Evolutionary conservation across 2,113 vertebrate genomes (phyloP).

Genomic region (Oncorhynchus masou): DNA sequence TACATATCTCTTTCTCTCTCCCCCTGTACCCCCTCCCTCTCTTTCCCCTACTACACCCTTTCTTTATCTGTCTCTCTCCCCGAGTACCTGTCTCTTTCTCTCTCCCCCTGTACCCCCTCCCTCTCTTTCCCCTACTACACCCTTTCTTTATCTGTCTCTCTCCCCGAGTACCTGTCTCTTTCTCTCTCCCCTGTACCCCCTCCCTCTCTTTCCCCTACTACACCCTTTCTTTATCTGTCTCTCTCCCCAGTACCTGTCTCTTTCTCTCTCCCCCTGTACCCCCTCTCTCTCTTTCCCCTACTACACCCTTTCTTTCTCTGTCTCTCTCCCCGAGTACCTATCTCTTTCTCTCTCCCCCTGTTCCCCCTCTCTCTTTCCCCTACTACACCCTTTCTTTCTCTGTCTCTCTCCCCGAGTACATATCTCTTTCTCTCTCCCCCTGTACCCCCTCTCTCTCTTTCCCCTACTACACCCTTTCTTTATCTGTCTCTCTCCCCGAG

Average conservation of each 20-base stretch:
- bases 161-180: not conserved
- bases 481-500: not conserved
- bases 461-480: not conserved
- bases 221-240: too few species aligned
- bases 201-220: too few species aligned
- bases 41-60: not conserved
- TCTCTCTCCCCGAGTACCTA: too few species aligned
- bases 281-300: too few species aligned
- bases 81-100: not conserved
- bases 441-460: not conserved
- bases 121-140: too few species aligned
- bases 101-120: not conserved
- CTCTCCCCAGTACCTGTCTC: too few species aligned
- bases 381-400: not conserved
- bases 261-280: too few species aligned
- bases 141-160: too few species aligned
- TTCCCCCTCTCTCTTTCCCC: too few species aligned
- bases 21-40: not conserved
- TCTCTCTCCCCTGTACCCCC: not conserved
- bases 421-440: not conserved
- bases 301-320: too few species aligned
- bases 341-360: not conserved
- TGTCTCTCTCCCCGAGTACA: not conserved
- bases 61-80: not conserved
- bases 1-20: not conserved